Evolutionary conservation across 1,140 invertebrate species (phyloP).

Genomic region (Schlechtendalia chinensis): DNA sequence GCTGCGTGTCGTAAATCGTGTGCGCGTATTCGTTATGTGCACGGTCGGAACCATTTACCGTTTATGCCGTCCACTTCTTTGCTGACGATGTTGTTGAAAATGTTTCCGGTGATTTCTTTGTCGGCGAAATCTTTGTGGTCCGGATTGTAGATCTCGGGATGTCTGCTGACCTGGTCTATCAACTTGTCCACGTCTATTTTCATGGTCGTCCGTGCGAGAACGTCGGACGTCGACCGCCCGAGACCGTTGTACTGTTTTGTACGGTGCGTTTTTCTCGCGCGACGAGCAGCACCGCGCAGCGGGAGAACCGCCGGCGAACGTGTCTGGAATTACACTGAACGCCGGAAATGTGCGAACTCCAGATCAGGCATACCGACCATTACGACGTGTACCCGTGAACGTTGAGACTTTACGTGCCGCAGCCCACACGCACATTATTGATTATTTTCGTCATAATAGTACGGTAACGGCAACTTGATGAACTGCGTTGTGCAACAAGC

Average conservation of each 20-base stretch:
- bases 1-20: no score
- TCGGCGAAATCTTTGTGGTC: not conserved
- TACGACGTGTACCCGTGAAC: not conserved
- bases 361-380: not conserved
- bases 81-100: not conserved
- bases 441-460: conserved; percentile 14
- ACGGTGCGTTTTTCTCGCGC: not conserved
- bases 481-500: conserved; percentile 22
- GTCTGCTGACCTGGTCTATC: not conserved
- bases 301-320: not conserved
- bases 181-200: not conserved
- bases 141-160: conserved; percentile 13
- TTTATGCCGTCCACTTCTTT: not conserved
- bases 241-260: no score
- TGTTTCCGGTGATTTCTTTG: not conserved
- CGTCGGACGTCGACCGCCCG: not conserved
- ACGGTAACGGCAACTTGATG: conserved; percentile 1
- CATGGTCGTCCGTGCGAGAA: not conserved
- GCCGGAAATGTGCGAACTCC: conserved; percentile 13
- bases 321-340: not conserved
- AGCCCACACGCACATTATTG: conserved; percentile 34
- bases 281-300: no score
- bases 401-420: conserved; percentile 14
- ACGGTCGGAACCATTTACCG: not conserved
- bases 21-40: no score